phyloP scores from a whole-genome alignment of 2,888 invertebrate species.

The Nephrotoma appendiculata region DNA sequence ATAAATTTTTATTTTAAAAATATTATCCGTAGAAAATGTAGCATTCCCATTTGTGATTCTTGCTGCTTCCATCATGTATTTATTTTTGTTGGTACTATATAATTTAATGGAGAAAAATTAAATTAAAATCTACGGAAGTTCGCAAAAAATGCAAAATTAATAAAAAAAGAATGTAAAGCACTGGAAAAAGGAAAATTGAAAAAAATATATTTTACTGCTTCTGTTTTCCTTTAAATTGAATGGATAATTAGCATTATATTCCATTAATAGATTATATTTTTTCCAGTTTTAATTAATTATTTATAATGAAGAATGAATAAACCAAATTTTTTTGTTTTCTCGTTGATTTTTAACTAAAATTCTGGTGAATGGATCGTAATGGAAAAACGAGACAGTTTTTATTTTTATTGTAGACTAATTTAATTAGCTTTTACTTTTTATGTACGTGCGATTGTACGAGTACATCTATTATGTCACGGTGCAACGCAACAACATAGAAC shows the following conservation, averaged over 20 bases:
- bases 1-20: no score
- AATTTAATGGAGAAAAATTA: neutral
- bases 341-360: neutral
- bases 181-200: neutral
- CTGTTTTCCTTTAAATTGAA: neutral
- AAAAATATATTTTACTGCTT: neutral
- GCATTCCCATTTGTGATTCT: neutral
- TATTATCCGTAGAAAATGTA: neutral
- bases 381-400: neutral
- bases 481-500: no score
- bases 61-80: neutral
- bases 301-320: neutral
- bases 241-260: neutral
- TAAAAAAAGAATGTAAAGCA: neutral
- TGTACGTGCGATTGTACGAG: neutral
- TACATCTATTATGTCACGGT: no score
- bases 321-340: neutral
- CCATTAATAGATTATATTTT: neutral
- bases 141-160: neutral
- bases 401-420: neutral
- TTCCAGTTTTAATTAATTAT: neutral
- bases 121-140: neutral
- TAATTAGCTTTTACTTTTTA: neutral
- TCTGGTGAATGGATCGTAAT: neutral
- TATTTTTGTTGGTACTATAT: neutral